These are phyloP conservation scores for Arenicola marina DNA, from an alignment of 2,888 invertebrate species.

Conservation along the genomic window DNA sequence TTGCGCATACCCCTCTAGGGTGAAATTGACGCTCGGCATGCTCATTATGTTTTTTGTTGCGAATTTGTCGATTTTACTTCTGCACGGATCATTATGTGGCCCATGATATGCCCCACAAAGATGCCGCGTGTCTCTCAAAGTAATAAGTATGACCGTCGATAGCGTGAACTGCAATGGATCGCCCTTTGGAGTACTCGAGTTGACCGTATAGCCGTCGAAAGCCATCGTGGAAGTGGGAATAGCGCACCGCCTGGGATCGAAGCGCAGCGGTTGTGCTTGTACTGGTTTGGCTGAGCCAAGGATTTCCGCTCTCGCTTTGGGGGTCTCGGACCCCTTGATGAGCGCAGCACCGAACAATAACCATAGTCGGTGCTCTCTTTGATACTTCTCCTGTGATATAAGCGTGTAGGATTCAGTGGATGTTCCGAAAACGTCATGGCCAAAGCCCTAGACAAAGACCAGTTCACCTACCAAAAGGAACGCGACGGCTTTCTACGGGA, in stretches of 20 bases:
- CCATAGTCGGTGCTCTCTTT: too few species aligned
- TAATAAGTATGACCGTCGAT: not conserved
- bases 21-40: slow-evolving; percentile 52
- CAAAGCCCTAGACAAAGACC: slow-evolving; percentile 71
- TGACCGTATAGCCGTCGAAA: not conserved
- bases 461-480: slow-evolving; percentile 77
- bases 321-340: too few species aligned
- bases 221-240: too few species aligned
- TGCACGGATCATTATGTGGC: slow-evolving; percentile 49
- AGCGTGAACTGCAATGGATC: not conserved
- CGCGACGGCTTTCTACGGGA: slow-evolving; percentile 81
- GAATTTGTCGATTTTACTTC: slow-evolving; percentile 45
- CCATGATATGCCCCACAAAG: slow-evolving; percentile 38
- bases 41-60: slow-evolving; percentile 59
- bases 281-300: too few species aligned
- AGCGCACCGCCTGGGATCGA: too few species aligned
- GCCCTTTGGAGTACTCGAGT: not conserved
- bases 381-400: not conserved
- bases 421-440: slow-evolving; percentile 64
- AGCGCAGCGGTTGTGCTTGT: too few species aligned
- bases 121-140: slow-evolving; percentile 1
- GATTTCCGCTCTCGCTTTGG: too few species aligned
- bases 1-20: slow-evolving; percentile 50
- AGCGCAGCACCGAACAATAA: too few species aligned
- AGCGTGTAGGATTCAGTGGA: not conserved